Percentiles rank a stretch among this genome's conserved stretches.
Conservation (phyloP, 2,113 vertebrate species). For the Bubo blakistoni region DNA sequence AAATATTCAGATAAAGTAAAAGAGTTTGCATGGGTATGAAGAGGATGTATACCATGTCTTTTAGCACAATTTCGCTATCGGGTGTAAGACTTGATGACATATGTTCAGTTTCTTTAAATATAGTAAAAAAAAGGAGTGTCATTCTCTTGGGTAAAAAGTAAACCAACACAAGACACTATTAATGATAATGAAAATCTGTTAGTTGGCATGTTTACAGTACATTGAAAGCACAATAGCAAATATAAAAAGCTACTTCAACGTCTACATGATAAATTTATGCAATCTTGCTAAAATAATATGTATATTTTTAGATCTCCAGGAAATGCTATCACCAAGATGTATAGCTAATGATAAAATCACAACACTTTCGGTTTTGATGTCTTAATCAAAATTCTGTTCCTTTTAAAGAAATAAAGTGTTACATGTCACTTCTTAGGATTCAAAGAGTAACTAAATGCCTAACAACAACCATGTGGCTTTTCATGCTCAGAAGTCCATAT, state of each 20-base stretch:
- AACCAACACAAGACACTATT: not conserved
- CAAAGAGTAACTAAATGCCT: not conserved
- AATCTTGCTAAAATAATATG: not conserved
- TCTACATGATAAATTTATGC: not conserved
- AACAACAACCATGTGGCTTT: not conserved
- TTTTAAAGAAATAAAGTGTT: not conserved
- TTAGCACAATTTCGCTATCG: not conserved
- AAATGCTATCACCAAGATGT: not conserved
- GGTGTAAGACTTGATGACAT: not conserved
- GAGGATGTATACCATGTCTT: not conserved
- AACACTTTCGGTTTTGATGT: not conserved
- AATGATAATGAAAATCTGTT: not conserved
- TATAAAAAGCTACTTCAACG: not conserved
- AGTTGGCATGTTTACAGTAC: not conserved
- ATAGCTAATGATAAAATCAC: not conserved
- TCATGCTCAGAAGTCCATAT: not conserved
- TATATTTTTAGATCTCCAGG: not conserved
- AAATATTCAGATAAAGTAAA: not conserved
- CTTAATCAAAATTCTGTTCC: not conserved
- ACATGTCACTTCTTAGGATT: not conserved
- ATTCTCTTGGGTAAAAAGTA: not conserved
- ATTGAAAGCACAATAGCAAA: not conserved
- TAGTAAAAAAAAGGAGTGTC: not conserved
- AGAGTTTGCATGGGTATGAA: not conserved
- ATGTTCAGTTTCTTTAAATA: not conserved